Evolutionary conservation across 1,140 invertebrate species (phyloP).

Genomic region (Heliconius melpomene): DNA sequence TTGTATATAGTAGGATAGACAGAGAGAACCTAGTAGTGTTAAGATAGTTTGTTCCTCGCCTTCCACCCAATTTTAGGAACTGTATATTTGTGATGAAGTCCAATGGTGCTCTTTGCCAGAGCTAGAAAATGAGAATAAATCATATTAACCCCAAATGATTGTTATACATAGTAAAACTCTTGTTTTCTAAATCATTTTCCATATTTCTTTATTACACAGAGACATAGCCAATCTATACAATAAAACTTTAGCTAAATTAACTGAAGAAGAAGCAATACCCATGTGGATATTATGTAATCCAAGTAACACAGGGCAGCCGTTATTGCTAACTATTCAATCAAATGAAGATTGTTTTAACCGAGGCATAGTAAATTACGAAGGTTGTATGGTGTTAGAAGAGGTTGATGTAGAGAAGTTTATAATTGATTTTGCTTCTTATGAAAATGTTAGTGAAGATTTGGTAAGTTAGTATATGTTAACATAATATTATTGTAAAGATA

Average conservation of each 20-base stretch:
- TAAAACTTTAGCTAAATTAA: slow-evolving; percentile 44
- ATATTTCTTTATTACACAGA: neutral
- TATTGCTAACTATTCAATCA: slow-evolving; percentile 67
- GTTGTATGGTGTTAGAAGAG: slow-evolving; percentile 55
- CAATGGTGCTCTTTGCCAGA: too few relatives aligned
- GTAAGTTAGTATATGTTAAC: slow-evolving; percentile 41
- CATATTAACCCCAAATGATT: too few relatives aligned
- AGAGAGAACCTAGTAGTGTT: too few relatives aligned
- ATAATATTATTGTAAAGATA: too few relatives aligned
- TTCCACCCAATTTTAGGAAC: too few relatives aligned
- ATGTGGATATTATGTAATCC: slow-evolving; percentile 75
- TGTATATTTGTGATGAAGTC: too few relatives aligned
- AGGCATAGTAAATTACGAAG: slow-evolving; percentile 67
- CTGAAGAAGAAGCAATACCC: slow-evolving; percentile 60
- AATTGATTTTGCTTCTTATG: slow-evolving; percentile 56
- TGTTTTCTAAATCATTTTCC: neutral
- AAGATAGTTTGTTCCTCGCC: too few relatives aligned
- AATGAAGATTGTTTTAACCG: slow-evolving; percentile 67
- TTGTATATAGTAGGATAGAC: too few relatives aligned
- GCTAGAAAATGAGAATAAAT: too few relatives aligned
- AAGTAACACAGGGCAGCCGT: slow-evolving; percentile 48
- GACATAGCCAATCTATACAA: slow-evolving; percentile 69
- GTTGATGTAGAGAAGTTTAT: slow-evolving; percentile 59
- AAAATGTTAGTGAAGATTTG: slow-evolving; percentile 52
- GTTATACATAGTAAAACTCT: too few relatives aligned